These are phyloP conservation scores for Philotrypesis tridentata DNA, from an alignment of 1,140 invertebrate genomes.

Conservation along the genomic window DNA sequence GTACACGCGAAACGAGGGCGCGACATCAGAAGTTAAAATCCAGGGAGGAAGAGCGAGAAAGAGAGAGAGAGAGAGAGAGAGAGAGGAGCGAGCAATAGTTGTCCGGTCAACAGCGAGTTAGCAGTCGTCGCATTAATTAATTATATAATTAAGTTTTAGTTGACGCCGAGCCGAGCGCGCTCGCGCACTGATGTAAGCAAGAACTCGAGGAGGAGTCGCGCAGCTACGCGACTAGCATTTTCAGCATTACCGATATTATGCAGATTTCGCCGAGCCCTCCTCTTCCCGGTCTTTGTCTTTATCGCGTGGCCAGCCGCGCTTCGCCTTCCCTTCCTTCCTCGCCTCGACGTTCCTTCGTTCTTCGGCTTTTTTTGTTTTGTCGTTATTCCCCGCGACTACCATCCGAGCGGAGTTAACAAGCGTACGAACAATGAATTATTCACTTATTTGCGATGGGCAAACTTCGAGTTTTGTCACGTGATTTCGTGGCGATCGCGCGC, in stretches of 20 bases:
- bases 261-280: slow-evolving; percentile 61
- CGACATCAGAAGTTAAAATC: not conserved
- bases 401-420: slow-evolving; percentile 56
- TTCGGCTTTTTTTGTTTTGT: slow-evolving; percentile 43
- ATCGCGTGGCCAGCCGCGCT: not conserved
- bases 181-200: slow-evolving; percentile 61
- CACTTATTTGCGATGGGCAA: slow-evolving; percentile 70
- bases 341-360: slow-evolving; percentile 17
- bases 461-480: slow-evolving; percentile 55
- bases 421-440: slow-evolving; percentile 68
- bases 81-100: slow-evolving; percentile 61
- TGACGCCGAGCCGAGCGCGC: slow-evolving; percentile 77
- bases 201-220: slow-evolving; percentile 28
- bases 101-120: slow-evolving; percentile 62
- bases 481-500: slow-evolving; percentile 47
- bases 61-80: not conserved
- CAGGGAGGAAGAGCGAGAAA: not conserved
- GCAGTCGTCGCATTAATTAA: slow-evolving; percentile 80
- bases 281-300: not conserved
- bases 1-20: no score
- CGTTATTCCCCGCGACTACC: slow-evolving; percentile 52
- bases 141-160: slow-evolving; percentile 87
- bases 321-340: not conserved
- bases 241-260: slow-evolving; percentile 73
- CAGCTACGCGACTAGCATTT: slow-evolving; percentile 71